Evolutionary conservation across 92 coral and sea anemone species (phyloP).

Genomic region (Pocillopora meandrina): DNA sequence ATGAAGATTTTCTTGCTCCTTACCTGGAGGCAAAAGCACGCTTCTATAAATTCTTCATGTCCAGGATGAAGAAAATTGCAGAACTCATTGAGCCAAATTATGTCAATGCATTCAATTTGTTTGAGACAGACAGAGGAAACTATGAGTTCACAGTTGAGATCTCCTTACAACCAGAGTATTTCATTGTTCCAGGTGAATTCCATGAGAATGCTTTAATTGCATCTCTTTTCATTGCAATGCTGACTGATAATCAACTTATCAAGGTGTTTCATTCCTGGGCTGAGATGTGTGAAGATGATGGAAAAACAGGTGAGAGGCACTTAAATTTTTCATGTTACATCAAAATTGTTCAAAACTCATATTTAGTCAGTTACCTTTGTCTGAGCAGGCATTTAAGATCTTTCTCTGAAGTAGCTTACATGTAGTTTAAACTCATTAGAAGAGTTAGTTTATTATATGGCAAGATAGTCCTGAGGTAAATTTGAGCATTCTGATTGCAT

Average conservation of each 20-base stretch:
- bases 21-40: slow-evolving; percentile 8
- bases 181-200: slow-evolving; percentile 6
- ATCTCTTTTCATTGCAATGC: slow-evolving; percentile 3
- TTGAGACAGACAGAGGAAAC: slow-evolving; percentile 7
- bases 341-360: too few relatives aligned
- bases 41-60: neutral
- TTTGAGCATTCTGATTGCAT: too few relatives aligned
- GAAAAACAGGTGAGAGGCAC: neutral
- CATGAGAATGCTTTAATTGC: slow-evolving; percentile 20
- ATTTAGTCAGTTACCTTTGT: too few relatives aligned
- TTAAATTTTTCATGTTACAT: too few relatives aligned
- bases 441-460: too few relatives aligned
- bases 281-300: slow-evolving; percentile 12
- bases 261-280: slow-evolving; percentile 17
- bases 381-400: too few relatives aligned
- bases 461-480: too few relatives aligned
- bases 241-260: neutral
- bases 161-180: slow-evolving; percentile 10
- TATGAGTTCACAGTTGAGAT: slow-evolving; percentile 18
- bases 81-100: neutral
- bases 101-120: neutral
- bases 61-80: slow-evolving; percentile 2
- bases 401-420: too few relatives aligned
- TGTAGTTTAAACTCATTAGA: too few relatives aligned
- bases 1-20: neutral